Conservation (phyloP, 2,797 vertebrate genomes). For the Glossophaga mutica region DNA sequence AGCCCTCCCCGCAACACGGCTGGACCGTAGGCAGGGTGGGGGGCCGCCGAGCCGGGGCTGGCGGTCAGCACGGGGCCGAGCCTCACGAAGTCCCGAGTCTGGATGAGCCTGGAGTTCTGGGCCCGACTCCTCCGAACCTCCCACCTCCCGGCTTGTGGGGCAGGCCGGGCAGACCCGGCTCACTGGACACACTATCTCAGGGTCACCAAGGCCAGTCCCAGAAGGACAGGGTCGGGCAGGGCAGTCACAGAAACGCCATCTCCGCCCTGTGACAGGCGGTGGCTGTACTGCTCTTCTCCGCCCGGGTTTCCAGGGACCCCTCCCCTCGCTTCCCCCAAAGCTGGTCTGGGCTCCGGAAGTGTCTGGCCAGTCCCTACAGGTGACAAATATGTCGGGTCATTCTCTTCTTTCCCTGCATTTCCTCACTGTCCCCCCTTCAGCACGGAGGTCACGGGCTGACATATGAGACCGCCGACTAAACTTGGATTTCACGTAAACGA, state of each 20-base stretch:
- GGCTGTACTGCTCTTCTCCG: not conserved
- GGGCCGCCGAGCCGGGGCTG: not conserved
- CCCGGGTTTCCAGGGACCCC: not conserved
- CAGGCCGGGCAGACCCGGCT: accelerated
- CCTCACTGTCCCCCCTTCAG: not conserved
- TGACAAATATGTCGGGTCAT: not conserved
- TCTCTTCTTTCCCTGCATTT: not conserved
- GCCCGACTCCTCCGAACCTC: accelerated
- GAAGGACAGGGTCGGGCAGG: accelerated
- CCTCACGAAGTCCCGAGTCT: not conserved
- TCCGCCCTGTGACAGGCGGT: accelerated
- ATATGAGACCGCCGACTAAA: not conserved
- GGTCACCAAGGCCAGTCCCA: accelerated
- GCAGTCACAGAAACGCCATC: no score
- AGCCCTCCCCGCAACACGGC: not conserved
- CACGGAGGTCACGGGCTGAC: not conserved
- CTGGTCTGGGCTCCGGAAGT: not conserved
- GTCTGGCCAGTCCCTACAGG: not conserved
- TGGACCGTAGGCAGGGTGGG: not conserved
- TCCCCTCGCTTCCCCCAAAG: not conserved
- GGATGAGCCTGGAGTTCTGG: accelerated
- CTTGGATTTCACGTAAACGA: not conserved
- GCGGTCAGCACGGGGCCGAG: accelerated
- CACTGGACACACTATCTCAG: accelerated
- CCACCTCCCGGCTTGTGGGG: accelerated